Evolutionary conservation across 1,140 invertebrate genomes (phyloP).

Genomic region (Thalassaphorura encarpata): DNA sequence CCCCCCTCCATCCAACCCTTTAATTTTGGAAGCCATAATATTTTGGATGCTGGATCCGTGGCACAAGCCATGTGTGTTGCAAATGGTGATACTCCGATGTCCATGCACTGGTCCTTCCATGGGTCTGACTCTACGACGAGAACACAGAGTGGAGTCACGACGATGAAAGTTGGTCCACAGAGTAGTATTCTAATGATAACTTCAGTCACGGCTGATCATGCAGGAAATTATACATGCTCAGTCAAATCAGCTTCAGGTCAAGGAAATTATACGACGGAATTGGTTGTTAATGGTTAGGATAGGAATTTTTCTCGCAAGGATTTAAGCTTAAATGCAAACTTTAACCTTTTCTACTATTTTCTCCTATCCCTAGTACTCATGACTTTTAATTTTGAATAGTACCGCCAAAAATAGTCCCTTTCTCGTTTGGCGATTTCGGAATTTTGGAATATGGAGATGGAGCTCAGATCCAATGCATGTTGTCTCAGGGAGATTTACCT

Average conservation of each 20-base stretch:
- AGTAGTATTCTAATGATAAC: constrained; percentile 62
- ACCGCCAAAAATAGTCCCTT: constrained; percentile 49
- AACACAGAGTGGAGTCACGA: constrained; percentile 16
- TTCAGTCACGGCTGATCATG: no score
- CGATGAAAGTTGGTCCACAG: constrained; percentile 37
- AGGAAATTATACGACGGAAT: no score
- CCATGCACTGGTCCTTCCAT: constrained; percentile 21
- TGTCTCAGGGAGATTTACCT: constrained; percentile 55
- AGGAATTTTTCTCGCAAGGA: background rate
- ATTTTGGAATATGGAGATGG: constrained; percentile 48
- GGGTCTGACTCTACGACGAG: background rate
- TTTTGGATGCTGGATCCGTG: constrained; percentile 22
- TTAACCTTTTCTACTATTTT: constrained; percentile 8
- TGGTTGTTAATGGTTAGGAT: constrained; percentile 58
- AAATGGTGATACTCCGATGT: constrained; percentile 31
- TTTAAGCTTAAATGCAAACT: constrained; percentile 10
- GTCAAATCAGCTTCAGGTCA: no score
- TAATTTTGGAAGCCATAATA: constrained; percentile 82
- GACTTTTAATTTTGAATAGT: constrained; percentile 37
- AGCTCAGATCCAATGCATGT: constrained; percentile 51
- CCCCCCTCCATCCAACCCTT: constrained; percentile 80
- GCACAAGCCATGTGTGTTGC: constrained; percentile 26
- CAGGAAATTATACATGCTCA: no score
- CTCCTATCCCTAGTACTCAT: background rate
- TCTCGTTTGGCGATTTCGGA: constrained; percentile 50